Conservation (phyloP, 1,140 invertebrate species). For the Drosophila repletoides region DNA sequence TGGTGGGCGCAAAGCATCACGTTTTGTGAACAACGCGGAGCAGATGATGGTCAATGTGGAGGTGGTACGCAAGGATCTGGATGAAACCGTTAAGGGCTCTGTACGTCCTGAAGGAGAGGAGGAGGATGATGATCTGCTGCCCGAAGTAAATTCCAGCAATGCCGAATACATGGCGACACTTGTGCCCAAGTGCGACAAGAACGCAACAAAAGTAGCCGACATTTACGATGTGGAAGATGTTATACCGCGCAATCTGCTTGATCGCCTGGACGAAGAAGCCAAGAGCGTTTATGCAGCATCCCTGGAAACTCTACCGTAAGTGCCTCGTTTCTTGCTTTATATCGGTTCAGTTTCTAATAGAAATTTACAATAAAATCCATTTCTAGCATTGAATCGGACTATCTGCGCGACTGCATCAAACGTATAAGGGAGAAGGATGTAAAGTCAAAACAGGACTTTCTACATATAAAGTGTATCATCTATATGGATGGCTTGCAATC, state of each 20-base stretch:
- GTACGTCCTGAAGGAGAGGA: constrained; percentile 11
- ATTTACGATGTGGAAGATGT: constrained; percentile 65
- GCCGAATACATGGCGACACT: constrained; percentile 59
- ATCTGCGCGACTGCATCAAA: constrained; percentile 47
- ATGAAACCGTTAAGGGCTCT: constrained; percentile 58
- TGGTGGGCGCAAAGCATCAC: constrained; percentile 69
- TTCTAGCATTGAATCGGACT: constrained; percentile 66
- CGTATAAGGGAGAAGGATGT: constrained; percentile 46
- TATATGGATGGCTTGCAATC: constrained; percentile 74
- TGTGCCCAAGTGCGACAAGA: constrained; percentile 62
- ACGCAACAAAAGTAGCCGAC: constrained; percentile 51
- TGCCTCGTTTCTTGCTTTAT: not conserved
- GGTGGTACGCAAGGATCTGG: constrained; percentile 66
- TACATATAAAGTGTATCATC: constrained; percentile 70
- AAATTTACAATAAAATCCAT: not conserved
- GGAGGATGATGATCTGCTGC: constrained; percentile 26
- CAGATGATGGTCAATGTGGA: constrained; percentile 73
- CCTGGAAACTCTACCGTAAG: constrained; percentile 62
- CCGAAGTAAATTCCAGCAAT: constrained; percentile 50
- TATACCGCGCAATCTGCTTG: constrained; percentile 49
- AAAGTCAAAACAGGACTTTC: constrained; percentile 41
- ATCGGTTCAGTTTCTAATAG: not conserved
- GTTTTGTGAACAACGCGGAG: constrained; percentile 56
- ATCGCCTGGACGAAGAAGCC: constrained; percentile 74
- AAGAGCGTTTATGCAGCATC: constrained; percentile 54